Evolutionary conservation across 2,797 vertebrate genomes (phyloP).

Genomic region (Eospalax fontanierii): DNA sequence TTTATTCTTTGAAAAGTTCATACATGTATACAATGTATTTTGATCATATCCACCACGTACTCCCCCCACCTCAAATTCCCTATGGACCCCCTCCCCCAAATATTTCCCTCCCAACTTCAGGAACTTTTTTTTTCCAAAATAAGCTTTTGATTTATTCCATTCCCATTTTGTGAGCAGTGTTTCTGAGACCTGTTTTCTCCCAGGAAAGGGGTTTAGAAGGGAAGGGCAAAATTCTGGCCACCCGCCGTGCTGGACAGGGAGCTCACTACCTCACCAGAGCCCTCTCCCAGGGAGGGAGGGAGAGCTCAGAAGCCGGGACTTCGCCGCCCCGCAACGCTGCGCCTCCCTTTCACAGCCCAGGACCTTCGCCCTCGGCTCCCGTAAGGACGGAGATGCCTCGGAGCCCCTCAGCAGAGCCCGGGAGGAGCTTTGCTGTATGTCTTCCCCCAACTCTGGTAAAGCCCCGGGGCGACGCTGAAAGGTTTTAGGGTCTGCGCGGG

Average conservation of each 20-base stretch:
- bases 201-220: background rate
- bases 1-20: background rate
- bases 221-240: background rate
- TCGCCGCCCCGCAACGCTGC: background rate
- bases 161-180: background rate
- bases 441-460: background rate
- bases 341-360: background rate
- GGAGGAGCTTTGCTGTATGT: too few species aligned
- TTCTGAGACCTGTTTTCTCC: background rate
- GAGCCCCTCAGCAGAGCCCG: background rate
- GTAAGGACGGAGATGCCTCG: background rate
- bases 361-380: background rate
- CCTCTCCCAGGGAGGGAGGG: background rate
- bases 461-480: background rate
- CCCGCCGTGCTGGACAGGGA: background rate
- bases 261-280: background rate
- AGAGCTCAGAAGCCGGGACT: background rate
- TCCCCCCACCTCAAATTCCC: background rate
- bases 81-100: background rate
- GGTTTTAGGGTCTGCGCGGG: background rate
- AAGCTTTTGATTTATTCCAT: conserved; percentile 17
- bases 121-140: background rate
- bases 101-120: background rate
- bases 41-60: background rate
- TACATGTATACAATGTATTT: background rate